Evolutionary conservation across 2,888 invertebrate genomes (phyloP), one percentile per base, ranked within the genome.

Genomic region (Micropterix aruncella): DNA sequence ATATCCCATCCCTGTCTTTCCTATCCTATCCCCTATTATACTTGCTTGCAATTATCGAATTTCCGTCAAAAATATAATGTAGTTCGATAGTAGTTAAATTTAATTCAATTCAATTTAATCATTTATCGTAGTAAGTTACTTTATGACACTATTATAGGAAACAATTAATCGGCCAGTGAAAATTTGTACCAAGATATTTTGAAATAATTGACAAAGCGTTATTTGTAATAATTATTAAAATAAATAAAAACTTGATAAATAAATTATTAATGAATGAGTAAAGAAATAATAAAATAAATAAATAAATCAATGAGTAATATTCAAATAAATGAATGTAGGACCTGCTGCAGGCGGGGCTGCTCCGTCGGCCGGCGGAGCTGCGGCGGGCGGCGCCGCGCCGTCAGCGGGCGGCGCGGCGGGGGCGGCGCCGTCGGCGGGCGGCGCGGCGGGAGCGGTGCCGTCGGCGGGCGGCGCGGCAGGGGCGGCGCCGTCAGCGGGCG

Each of bases 401-500:
- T 51, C 58, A 42, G 48, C 60, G 43, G 56, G 52, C 2, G 58
- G 53, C 16, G 54, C 46, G 19, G 52, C 50, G 14, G 57, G 52
- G 14, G 63, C 60, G 36, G 42, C 48, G 38, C 54, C 54, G 38
- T 50, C 53, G 43, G 51, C 50, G 27, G 51, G 52, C 42, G 48
- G 41, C 18, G 51, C 45, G 14, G 48, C 52, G 16, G 46, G 42
- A 15, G 46, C 47, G 15, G 47, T 42, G 39, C 46, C 50, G 40
- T 51, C 57, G 4, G 53, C 53, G 3, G 57, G 56, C 16, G 59
- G 54, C 40, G 55, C 52, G 38, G 59, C 56, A 1, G 59, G 57
- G 4, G 60, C 54, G 16, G 57, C 54, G n/a, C 56, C 55, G 3
- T 54, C 59, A 46, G 60, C 59, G 47, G 56, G 62, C 3, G 60